Base-by-base conservation (phyloP, 2,113 vertebrate species). In the Peromyscus leucopus region DNA sequence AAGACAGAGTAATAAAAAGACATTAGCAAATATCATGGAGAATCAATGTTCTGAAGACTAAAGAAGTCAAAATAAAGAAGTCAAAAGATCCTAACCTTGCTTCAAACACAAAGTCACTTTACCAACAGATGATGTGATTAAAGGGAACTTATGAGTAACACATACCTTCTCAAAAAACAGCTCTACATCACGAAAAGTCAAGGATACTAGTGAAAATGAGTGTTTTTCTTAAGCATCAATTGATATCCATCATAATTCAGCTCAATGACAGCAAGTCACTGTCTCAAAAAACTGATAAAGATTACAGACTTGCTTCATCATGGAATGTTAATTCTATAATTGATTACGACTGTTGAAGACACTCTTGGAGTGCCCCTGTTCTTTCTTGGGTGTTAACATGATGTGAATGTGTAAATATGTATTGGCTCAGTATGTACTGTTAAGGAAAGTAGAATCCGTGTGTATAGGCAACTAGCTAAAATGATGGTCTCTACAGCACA, bases 1-100 rank as follows among this genome's bases (percentile, higher is more conserved):
- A 96, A 95, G 72, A 93, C n/a, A 79, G 11, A 89, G 4, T 13
- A 21, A 89, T 48, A 16, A 87, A 90, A 28, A 95, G 84, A 89
- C 26, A 76, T 76, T 88, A 76, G 67, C 6, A 55, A 96, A 71
- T 39, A 57, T 80, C 16, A 48, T 57, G 67, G 13, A 33, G 92
- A 96, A 89, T n/a, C 87, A 76, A 87, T 71, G 72, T 71, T 96
- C 17, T 8, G 69, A 46, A 10, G 28, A 33, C 7, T 1, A 15
- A 8, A 26, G 8, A 76, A 97, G 74, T 71, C n/a, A 78, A 88
- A 93, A 82, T 94, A 59, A 42, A 42, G 42, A 42, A 42, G 42
- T 78, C 59, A 92, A 92, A 91, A 97, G 33, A 65, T 80, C 26
- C 19, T 13, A 95, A 63, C 61, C 42, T 95, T 79, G 61, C 26